Conservation (phyloP, 2,888 invertebrate species). For the Plebejus anna region DNA sequence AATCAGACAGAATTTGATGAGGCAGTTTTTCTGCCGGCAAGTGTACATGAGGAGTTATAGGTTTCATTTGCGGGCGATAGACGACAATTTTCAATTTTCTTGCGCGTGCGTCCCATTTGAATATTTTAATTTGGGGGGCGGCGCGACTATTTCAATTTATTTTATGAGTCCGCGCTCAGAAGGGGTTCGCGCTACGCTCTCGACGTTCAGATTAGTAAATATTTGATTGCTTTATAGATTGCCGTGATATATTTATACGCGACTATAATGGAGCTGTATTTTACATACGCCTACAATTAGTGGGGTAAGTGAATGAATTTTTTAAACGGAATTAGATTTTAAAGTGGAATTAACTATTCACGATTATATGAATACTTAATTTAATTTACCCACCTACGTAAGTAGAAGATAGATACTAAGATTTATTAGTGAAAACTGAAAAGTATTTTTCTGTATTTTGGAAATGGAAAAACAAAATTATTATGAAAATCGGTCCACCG, state of each 20-base stretch:
- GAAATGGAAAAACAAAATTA: neutral
- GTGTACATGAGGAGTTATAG: conserved; percentile 76
- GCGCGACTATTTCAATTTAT: conserved; percentile 80
- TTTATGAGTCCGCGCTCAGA: conserved; percentile 76
- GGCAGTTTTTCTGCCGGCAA: conserved; percentile 46
- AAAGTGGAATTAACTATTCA: conserved; percentile 16
- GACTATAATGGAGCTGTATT: conserved; percentile 19
- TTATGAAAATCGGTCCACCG: too few species aligned
- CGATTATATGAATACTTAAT: neutral
- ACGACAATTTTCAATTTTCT: conserved; percentile 81
- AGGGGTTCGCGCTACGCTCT: conserved; percentile 72
- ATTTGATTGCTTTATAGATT: conserved; percentile 79
- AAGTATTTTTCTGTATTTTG: neutral
- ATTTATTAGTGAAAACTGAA: neutral
- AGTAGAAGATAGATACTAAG: neutral
- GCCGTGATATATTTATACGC: conserved; percentile 54
- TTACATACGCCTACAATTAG: conserved; percentile 18
- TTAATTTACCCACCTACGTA: neutral
- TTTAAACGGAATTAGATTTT: conserved; percentile 11
- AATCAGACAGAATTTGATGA: neutral
- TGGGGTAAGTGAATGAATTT: conserved; percentile 23
- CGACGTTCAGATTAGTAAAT: conserved; percentile 78
- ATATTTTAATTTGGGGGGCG: conserved; percentile 81
- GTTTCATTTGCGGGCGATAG: conserved; percentile 80
- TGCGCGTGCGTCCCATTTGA: conserved; percentile 81